Evolutionary conservation across 2,888 invertebrate genomes (phyloP), one percentile per base, ranked within the genome.

Genomic region (Tenthredo notha): DNA sequence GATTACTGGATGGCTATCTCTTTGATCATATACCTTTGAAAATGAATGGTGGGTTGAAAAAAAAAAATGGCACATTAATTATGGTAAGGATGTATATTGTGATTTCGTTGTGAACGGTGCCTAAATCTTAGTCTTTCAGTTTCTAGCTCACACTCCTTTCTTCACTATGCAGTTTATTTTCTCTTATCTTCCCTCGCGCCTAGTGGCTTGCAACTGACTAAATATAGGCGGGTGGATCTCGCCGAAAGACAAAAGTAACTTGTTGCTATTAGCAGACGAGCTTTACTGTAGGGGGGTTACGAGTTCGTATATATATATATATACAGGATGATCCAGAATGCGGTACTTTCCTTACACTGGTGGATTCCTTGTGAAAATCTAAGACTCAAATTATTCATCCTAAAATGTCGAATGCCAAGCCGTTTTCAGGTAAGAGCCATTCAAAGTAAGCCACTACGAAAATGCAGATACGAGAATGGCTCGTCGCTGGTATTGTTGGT

Each of bases 231-330:
- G 70, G 65, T 78, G 47, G 65, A 80, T 29, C 84, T 86, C 50
- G 77, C 84, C 67, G 75, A 83, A 58, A 89, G 88, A 90, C 89
- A 90, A 87, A 90, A 90, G 90, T 90, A 90, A 90, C 90, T 90
- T 90, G 90, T 90, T 89, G 90, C 90, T 83, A 65, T 83, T 83
- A 83, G 83, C 33, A 83, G 83, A 83, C 58, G 33, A 80, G 80
- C 61, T 61, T 33, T 18, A 9, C 33, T 83, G 12, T n/a, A 47
- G 47, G 37, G 25, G 43, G 50, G 74, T 70, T 84, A 43, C 47
- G 61, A 15, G 18, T 9, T 72, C 70, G 47, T 12, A n/a, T 15
- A 21, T 50, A 43, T n/a, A n/a, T n/a, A n/a, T n/a, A n/a, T n/a
- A n/a, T n/a, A n/a, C n/a, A n/a, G n/a, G n/a, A n/a, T n/a, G n/a